Base-by-base conservation (phyloP, 2,797 vertebrate species). In the Macropus fuliginosus region DNA sequence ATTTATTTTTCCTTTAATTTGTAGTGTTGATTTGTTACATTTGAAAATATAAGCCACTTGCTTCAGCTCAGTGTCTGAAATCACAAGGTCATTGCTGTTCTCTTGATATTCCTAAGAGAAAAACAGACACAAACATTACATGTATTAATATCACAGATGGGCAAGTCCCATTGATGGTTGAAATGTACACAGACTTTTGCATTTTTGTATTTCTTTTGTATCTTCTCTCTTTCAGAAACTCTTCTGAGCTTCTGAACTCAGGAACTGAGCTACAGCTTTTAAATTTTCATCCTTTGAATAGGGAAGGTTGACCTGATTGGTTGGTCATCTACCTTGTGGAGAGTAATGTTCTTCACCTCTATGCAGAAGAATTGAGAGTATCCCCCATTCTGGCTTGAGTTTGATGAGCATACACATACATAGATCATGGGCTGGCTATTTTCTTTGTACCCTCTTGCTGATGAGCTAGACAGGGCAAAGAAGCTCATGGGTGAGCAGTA, bases 1-100 rank as follows among this genome's bases (percentile, higher is more conserved):
- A 98, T 99, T 99, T 96, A 99, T 98, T 99, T 99, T 99, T 90
- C 99, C 99, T 98, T 99, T 99, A 93, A 99, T 98, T 98, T 99
- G 99, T 91, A 99, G 97, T 0, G 99, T 99, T 95, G 99, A 99
- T 98, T 99, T 99, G 98, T 98, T 99, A 97, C 99, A 99, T 96
- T 98, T 99, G 97, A 99, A 99, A 98, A 99, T 98, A 93, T 99
- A 99, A 55, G 98, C 99, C 98, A 99, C 99, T 98, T 99, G 99
- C 97, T 99, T 99, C 54, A 99, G 99, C 98, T 99, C 99, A 0
- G 99, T 99, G 96, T 99, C 99, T 93, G 99, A 99, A 91, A 99
- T 99, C 97, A 99, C 97, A 97, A 99, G 99, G 98, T 99, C 99
- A 55, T 99, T 99, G 96, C 98, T 99, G 98, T 99, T 99, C 94